Base-by-base conservation (phyloP, 2,113 vertebrate genomes). In the Scolopax mira region DNA sequence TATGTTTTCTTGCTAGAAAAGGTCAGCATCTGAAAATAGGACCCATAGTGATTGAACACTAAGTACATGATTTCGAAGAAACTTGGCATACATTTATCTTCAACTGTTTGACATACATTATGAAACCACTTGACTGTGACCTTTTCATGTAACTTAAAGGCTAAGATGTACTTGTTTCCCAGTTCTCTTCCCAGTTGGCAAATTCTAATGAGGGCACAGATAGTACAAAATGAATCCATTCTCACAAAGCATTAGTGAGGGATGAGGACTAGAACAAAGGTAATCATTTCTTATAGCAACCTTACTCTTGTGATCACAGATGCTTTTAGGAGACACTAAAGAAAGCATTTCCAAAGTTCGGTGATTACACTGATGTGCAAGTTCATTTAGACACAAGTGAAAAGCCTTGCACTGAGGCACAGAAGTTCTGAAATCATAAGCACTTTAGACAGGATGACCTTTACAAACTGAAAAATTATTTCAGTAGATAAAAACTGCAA, bases 101-200 rank as follows among this genome's bases (percentile, higher is more conserved):
- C 48, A 61, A 10, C 33, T 60, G 3, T 75, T 93, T 93, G 87
- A 70, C 82, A 96, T 35, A 64, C 48, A 67, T 61, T 80, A 80
- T 52, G 71, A 87, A 96, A 82, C 27, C 13, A 74, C 55, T 89
- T 82, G 48, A 35, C 61, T 83, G n/a, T 79, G 75, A 96, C 41
- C n/a, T 87, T 96, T 86, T 55, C 6, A 5, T 82, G 55, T 90
- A 94, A 89, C 64, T 93, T 92, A 85, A 90, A 92, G 49, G 54
- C 42, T 88, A 69, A 90, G 94, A 62, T 60, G 19, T 62, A 42
- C 58, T 77, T 82, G 57, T 82, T 91, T 82, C 42, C 52, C 30
- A n/a, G 22, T 91, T 94, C 37, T 41, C 22, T 57, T 94, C 87
- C 79, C 64, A 94, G 10, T 3, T 85, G 89, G 52, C 44, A 87